Percentiles rank a stretch among this genome's conserved stretches.
Evolutionary conservation across 2,888 invertebrate species (phyloP).

Genomic region (Torymus tubicola): DNA sequence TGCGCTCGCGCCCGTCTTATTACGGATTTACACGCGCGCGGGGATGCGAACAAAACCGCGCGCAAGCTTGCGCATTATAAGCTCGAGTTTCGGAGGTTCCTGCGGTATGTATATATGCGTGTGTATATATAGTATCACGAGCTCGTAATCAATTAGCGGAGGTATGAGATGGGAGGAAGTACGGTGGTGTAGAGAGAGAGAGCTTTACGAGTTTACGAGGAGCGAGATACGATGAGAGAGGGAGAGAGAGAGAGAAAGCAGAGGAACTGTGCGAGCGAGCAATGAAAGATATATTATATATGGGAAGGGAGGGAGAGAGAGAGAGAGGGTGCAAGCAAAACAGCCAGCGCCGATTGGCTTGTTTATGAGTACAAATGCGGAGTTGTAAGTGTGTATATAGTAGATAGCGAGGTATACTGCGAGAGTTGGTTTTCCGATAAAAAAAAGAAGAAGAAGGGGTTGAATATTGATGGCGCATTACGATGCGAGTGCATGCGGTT

Average conservation of each 20-base stretch:
- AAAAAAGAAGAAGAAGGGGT: slow-evolving; percentile 12
- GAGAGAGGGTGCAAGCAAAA: no score
- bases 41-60: slow-evolving; percentile 44
- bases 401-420: not conserved
- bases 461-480: not conserved
- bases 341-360: not conserved
- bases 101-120: not conserved
- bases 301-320: not conserved
- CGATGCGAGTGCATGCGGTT: no score
- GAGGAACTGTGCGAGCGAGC: slow-evolving; percentile 21
- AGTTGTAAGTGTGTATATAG: no score
- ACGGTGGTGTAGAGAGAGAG: not conserved
- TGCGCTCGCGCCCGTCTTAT: slow-evolving; percentile 28
- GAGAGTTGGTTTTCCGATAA: not conserved
- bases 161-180: slow-evolving; percentile 26
- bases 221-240: no score
- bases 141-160: slow-evolving; percentile 49
- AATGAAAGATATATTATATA: slow-evolving; percentile 13
- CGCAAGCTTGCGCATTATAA: not conserved
- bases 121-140: not conserved
- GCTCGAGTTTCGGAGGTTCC: slow-evolving; percentile 18
- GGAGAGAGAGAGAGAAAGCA: no score
- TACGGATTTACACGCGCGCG: slow-evolving; percentile 50
- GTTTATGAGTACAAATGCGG: not conserved
- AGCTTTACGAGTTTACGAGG: no score